Evolutionary conservation across 2,113 vertebrate species (phyloP).

Genomic region (Dasyurus viverrinus): DNA sequence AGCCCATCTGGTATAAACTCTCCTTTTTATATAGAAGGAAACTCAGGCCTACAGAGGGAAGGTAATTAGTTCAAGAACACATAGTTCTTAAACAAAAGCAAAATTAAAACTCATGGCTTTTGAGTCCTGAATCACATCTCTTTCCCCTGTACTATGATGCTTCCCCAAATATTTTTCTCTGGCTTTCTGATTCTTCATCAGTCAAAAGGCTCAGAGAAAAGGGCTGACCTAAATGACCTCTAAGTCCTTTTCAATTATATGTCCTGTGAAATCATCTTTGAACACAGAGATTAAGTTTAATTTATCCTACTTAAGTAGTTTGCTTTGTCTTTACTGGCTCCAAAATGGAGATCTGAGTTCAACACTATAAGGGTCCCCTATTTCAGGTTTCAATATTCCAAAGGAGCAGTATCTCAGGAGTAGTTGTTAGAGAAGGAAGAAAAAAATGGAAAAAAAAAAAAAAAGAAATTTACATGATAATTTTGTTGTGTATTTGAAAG

Average conservation of each 20-base stretch:
- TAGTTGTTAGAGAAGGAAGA: not conserved
- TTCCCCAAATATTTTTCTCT: not conserved
- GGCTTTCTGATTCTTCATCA: not conserved
- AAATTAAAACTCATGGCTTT: not conserved
- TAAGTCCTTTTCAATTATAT: not conserved
- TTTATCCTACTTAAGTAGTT: not conserved
- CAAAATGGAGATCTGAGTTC: not conserved
- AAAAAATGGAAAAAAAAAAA: too few species aligned
- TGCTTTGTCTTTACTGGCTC: not conserved
- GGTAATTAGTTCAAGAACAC: not conserved
- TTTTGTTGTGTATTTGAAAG: too few species aligned
- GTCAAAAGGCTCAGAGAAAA: not conserved
- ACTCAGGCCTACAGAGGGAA: not conserved
- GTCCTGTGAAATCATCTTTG: not conserved
- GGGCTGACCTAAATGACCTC: rapidly evolving
- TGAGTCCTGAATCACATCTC: not conserved
- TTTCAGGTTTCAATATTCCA: not conserved
- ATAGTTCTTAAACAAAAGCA: not conserved
- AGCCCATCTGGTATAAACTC: not conserved
- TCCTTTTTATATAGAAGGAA: not conserved
- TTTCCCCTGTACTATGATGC: not conserved
- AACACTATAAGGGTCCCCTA: not conserved
- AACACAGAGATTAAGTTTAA: not conserved
- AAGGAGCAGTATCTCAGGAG: not conserved
- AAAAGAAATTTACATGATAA: too few species aligned